Percentiles rank a stretch among this genome's conserved stretches.
Conservation (phyloP, 1,140 invertebrate genomes). For the Belonocnema kinseyi region DNA sequence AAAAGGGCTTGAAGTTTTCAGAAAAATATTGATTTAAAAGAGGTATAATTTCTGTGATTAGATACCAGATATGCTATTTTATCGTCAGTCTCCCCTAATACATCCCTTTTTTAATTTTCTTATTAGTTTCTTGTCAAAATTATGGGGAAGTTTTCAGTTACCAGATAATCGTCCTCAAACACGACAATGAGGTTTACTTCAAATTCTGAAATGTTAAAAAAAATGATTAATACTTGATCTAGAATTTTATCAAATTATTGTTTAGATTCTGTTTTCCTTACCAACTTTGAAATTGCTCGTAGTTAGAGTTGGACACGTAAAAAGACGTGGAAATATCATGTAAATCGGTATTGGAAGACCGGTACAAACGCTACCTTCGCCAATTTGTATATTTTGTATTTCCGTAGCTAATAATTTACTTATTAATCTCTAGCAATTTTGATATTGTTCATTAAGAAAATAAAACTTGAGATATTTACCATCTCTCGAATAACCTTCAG, state of each 20-base stretch:
- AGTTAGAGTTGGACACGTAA: conserved; percentile 94
- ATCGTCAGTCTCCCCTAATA: neutral
- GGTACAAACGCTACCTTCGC: conserved; percentile 91
- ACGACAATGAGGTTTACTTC: conserved; percentile 96
- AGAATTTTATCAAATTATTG: neutral
- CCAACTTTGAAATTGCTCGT: conserved; percentile 98
- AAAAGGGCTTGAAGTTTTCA: too few species aligned
- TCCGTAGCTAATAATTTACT: conserved; percentile 87
- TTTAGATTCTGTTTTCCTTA: conserved; percentile 71
- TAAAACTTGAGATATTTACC: conserved; percentile 76
- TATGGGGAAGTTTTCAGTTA: conserved; percentile 98
- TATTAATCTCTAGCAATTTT: conserved; percentile 13
- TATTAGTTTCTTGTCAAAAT: conserved; percentile 80
- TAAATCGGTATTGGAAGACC: conserved; percentile 92
- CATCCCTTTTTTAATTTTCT: neutral
- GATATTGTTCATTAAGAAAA: conserved; percentile 12
- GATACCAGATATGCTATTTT: neutral
- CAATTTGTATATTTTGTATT: conserved; percentile 98
- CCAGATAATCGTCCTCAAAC: conserved; percentile 94
- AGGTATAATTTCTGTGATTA: too few species aligned
- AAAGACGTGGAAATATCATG: conserved; percentile 96
- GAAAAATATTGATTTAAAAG: too few species aligned
- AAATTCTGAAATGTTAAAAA: conserved; percentile 89
- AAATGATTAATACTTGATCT: conserved; percentile 42
- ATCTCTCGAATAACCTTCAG: conserved; percentile 95